Evolutionary conservation across 2,888 invertebrate genomes (phyloP).

Genomic region (Nephrocerus scutellatus): DNA sequence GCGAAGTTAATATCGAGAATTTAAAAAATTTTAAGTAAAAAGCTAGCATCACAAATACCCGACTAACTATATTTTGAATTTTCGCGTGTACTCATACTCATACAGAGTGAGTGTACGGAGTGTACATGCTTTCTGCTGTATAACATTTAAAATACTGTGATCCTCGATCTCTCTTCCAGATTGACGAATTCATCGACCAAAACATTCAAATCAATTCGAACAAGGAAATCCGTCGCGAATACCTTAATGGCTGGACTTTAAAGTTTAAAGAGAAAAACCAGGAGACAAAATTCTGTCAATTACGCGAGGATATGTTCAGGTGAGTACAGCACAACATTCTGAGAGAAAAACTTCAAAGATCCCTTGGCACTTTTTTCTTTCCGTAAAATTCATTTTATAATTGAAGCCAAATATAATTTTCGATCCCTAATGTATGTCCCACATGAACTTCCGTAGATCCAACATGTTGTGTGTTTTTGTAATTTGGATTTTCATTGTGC

Average conservation of each 20-base stretch:
- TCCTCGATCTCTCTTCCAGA: constrained; percentile 44
- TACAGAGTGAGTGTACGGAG: too few species aligned
- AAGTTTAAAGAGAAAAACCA: constrained; percentile 75
- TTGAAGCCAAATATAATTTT: constrained; percentile 3
- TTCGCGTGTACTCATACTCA: too few species aligned
- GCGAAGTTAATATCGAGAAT: too few species aligned
- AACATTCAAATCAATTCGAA: constrained; percentile 86
- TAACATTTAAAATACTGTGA: too few species aligned
- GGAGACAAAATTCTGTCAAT: constrained; percentile 77
- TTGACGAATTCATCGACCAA: constrained; percentile 75
- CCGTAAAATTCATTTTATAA: neutral
- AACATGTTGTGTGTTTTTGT: constrained; percentile 89
- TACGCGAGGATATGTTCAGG: constrained; percentile 88
- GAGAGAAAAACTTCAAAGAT: neutral
- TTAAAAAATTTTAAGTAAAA: too few species aligned
- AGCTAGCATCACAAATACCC: too few species aligned
- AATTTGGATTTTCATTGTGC: constrained; percentile 81
- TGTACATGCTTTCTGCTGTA: too few species aligned
- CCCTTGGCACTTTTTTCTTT: neutral
- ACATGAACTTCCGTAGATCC: constrained; percentile 49
- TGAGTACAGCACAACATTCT: constrained; percentile 22
- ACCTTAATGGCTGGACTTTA: constrained; percentile 80
- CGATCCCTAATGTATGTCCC: neutral
- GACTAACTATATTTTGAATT: too few species aligned
- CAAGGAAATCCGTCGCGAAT: constrained; percentile 76